phyloP scores from a whole-genome alignment of 2,888 invertebrate genomes.

The Uloborus plumipes region DNA sequence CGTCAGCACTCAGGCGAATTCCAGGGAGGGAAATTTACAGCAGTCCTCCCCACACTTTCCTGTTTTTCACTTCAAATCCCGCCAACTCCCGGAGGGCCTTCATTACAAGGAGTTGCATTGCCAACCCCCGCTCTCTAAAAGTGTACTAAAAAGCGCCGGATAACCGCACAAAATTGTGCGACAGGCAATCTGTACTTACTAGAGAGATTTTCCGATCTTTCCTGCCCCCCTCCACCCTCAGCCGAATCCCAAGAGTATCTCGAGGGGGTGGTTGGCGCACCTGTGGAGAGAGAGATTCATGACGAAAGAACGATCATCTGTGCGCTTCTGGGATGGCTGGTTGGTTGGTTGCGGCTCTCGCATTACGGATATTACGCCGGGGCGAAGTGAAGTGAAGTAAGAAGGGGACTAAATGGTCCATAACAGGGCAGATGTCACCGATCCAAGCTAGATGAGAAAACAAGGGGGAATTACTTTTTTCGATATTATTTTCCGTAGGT shows the following conservation, averaged over 20 bases:
- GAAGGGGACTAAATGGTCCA: conserved; percentile 56
- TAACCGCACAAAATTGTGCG: conserved; percentile 31
- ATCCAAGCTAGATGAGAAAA: neutral
- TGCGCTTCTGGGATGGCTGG: conserved; percentile 16
- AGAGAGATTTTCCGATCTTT: neutral
- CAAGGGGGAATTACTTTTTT: no score
- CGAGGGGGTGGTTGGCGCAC: conserved; percentile 20
- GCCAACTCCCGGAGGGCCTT: conserved; percentile 22
- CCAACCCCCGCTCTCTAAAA: conserved; percentile 1
- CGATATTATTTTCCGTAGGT: no score
- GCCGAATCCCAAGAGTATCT: no score
- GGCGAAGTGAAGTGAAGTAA: conserved; percentile 35
- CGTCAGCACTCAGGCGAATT: conserved; percentile 57
- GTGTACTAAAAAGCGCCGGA: neutral
- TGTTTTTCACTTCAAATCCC: no score
- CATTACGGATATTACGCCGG: conserved; percentile 61
- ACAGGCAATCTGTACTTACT: conserved; percentile 20
- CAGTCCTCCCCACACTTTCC: conserved; percentile 3
- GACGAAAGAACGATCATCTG: conserved; percentile 16
- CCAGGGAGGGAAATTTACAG: conserved; percentile 56
- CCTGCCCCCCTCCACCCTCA: conserved; percentile 1
- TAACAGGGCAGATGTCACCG: conserved; percentile 59
- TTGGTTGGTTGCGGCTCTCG: conserved; percentile 59
- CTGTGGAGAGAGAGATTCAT: conserved; percentile 26
- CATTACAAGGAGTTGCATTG: conserved; percentile 31